These are phyloP conservation scores for Elysia crispata DNA, from an alignment of 2,888 invertebrate species.

Conservation along the genomic window DNA sequence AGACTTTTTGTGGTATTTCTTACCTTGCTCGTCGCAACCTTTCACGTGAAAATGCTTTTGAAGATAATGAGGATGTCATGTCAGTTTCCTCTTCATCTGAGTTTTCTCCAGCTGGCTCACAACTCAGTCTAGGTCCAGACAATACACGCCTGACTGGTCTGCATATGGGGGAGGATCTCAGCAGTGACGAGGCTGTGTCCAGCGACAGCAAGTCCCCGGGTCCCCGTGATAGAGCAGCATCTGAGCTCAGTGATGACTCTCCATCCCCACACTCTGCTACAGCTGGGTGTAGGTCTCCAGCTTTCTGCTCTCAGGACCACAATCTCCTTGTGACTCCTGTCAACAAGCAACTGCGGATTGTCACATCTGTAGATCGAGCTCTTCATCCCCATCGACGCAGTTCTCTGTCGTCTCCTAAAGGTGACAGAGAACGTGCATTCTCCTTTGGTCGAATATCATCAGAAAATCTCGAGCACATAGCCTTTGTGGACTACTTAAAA, in stretches of 20 bases:
- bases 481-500: constrained; percentile 73
- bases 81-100: constrained; percentile 62
- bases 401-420: constrained; percentile 63
- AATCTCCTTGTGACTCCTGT: constrained; percentile 53
- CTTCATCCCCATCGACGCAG: constrained; percentile 55
- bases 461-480: constrained; percentile 61
- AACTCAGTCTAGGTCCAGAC: constrained; percentile 36
- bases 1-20: constrained; percentile 33
- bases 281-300: too few relatives aligned
- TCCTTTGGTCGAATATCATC: constrained; percentile 55
- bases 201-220: too few relatives aligned
- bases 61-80: constrained; percentile 57
- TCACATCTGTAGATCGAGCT: constrained; percentile 67
- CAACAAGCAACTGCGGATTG: constrained; percentile 68
- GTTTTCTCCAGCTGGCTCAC: constrained; percentile 64
- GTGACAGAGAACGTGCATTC: constrained; percentile 50
- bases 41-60: constrained; percentile 44
- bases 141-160: constrained; percentile 49
- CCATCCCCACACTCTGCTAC: too few relatives aligned
- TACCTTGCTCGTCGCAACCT: constrained; percentile 45
- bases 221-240: too few relatives aligned
- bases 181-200: constrained; percentile 57
- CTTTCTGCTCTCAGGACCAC: too few relatives aligned
- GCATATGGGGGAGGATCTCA: constrained; percentile 60
- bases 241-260: too few relatives aligned